phyloP scores from a whole-genome alignment of 2,113 vertebrate genomes.

The Castor canadensis region DNA sequence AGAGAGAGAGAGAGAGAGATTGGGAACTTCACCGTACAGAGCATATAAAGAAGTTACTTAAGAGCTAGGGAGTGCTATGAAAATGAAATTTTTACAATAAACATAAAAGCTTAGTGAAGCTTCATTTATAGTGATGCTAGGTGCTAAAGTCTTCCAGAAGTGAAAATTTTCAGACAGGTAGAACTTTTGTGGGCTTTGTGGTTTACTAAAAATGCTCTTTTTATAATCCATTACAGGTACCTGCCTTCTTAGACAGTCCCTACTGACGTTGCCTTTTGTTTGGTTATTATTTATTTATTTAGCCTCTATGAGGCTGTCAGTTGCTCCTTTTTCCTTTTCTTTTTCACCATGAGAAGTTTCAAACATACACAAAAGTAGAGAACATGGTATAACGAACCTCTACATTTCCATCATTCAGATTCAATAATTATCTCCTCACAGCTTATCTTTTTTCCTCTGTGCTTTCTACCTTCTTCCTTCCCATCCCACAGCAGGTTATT shows the following conservation, averaged over 20 bases:
- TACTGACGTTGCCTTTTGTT: not conserved
- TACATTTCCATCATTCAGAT: not conserved
- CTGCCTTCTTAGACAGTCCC: not conserved
- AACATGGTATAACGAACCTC: not conserved
- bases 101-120: not conserved
- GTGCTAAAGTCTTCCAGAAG: not conserved
- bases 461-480: not conserved
- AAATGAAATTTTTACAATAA: not conserved
- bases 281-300: not conserved
- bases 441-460: not conserved
- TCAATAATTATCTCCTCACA: not conserved
- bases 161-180: not conserved
- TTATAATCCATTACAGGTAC: not conserved
- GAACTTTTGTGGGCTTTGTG: not conserved
- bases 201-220: not conserved
- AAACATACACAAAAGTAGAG: slow-evolving; percentile 14
- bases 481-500: not conserved
- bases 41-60: not conserved
- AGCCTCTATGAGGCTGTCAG: not conserved
- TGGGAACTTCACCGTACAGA: not conserved
- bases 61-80: not conserved
- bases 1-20: no score
- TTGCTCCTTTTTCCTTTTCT: not conserved
- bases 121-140: not conserved
- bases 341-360: slow-evolving; percentile 23